A percentile compares a stretch with the other conserved stretches of the same genome.
phyloP scores from a whole-genome alignment of 1,140 invertebrate genomes.

The Archegozetes longisetosus region DNA sequence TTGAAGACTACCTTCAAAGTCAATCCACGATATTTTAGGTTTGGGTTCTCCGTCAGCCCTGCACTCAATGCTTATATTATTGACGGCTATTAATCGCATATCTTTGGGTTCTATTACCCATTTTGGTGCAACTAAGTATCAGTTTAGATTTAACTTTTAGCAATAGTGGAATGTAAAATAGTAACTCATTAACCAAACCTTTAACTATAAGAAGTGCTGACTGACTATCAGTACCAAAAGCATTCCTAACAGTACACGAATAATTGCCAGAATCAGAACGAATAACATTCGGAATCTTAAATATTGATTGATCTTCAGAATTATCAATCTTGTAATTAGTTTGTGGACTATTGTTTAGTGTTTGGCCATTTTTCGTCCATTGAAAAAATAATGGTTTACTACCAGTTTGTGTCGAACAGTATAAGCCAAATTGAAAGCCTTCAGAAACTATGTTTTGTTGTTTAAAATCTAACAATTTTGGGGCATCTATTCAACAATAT shows the following conservation, averaged over 20 bases:
- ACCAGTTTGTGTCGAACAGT: background rate
- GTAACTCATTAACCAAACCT: no score
- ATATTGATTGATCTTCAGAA: background rate
- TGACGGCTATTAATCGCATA: conserved; percentile 59
- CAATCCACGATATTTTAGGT: conserved; percentile 60
- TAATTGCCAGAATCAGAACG: conserved; percentile 16
- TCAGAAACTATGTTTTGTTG: no score
- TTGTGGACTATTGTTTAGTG: background rate
- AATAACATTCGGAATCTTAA: background rate
- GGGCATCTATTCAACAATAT: background rate
- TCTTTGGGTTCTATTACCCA: conserved; percentile 80
- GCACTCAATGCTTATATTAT: conserved; percentile 64
- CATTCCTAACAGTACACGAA: conserved; percentile 19
- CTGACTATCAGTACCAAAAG: conserved; percentile 9
- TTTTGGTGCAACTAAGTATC: conserved; percentile 55
- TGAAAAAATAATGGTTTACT: background rate
- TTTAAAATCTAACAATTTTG: no score
- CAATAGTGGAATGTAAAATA: no score
- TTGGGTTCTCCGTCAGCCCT: conserved; percentile 73
- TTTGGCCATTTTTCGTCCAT: conserved; percentile 8
- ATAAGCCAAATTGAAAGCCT: background rate
- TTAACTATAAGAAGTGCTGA: conserved; percentile 3
- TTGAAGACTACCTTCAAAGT: background rate
- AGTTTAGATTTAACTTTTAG: no score
- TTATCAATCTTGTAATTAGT: background rate